A percentile compares a stretch with the other conserved stretches of the same genome.
Conservation (phyloP, 2,113 vertebrate genomes). For the Indicator indicator region DNA sequence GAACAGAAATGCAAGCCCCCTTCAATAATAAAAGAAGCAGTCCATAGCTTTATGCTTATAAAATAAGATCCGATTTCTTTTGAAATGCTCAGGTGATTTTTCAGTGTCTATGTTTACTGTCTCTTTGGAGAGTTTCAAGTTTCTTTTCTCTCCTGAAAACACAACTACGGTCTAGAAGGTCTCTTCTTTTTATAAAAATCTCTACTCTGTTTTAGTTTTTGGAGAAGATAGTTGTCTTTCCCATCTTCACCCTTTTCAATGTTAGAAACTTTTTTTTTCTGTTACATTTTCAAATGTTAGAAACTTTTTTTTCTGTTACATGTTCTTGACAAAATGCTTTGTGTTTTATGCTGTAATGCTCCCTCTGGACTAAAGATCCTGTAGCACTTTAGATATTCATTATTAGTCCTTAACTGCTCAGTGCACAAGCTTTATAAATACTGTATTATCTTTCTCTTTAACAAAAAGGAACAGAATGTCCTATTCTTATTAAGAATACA, state of each 20-base stretch:
- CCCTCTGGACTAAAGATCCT: neutral
- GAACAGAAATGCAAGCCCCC: conserved; percentile 18
- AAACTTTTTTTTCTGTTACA: neutral
- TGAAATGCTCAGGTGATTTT: conserved; percentile 30
- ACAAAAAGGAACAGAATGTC: conserved; percentile 26
- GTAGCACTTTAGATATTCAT: conserved; percentile 15
- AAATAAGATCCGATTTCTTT: conserved; percentile 31
- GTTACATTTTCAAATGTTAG: neutral
- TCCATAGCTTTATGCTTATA: conserved; percentile 27
- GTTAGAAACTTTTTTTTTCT: neutral
- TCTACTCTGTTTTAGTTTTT: neutral
- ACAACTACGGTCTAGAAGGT: neutral
- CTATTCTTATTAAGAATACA: conserved; percentile 27
- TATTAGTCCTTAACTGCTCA: conserved; percentile 18
- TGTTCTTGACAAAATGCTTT: neutral
- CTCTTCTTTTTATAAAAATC: neutral
- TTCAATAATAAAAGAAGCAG: conserved; percentile 52
- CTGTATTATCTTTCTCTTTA: conserved; percentile 30
- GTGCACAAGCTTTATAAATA: conserved; percentile 40
- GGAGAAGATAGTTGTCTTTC: neutral
- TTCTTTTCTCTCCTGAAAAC: neutral
- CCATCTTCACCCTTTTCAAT: neutral
- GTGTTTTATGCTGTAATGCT: neutral
- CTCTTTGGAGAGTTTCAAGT: neutral
- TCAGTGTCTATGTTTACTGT: neutral